These are phyloP conservation scores for Cryptomyrus ogoouensis DNA, from an alignment of 2,113 vertebrate genomes.

Conservation along the genomic window DNA sequence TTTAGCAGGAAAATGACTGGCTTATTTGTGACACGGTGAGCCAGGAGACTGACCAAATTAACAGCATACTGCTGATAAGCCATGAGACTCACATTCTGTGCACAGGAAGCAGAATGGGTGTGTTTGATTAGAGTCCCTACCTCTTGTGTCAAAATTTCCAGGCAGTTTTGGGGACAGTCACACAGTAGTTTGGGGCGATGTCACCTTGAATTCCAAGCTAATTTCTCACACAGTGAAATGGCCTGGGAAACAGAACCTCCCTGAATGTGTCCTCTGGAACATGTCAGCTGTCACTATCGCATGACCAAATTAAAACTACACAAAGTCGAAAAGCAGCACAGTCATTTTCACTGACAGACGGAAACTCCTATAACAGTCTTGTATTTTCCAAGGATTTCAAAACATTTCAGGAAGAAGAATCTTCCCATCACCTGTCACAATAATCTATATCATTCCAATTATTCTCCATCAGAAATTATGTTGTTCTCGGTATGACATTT, in stretches of 20 bases:
- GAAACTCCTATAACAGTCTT: background rate
- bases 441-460: background rate
- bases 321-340: background rate
- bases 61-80: background rate
- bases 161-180: background rate
- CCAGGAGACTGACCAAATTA: background rate
- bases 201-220: background rate
- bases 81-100: background rate
- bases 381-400: background rate
- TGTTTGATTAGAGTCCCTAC: background rate
- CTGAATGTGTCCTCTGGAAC: background rate
- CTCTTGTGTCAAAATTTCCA: background rate
- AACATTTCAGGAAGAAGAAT: background rate
- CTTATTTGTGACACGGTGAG: background rate
- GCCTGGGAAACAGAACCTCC: background rate
- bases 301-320: background rate
- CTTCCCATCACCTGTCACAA: background rate
- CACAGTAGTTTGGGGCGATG: background rate
- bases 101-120: background rate
- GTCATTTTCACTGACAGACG: background rate
- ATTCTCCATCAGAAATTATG: background rate
- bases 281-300: background rate
- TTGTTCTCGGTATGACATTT: background rate
- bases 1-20: background rate
- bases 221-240: background rate